Conservation (phyloP, 2,888 invertebrate species). For the Agrochola litura region DNA sequence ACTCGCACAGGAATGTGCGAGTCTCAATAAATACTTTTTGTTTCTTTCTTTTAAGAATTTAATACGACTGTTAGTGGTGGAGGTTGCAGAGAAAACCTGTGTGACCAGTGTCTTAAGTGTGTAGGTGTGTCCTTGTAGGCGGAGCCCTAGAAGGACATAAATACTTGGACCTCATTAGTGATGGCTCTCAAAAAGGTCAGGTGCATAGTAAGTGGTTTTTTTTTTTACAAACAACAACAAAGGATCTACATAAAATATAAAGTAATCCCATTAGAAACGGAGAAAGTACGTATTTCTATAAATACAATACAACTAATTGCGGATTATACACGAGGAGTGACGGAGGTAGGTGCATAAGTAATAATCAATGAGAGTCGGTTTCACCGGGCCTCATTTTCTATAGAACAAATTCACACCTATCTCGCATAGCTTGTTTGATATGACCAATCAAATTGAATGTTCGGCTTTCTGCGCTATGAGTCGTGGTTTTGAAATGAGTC, state of each 20-base stretch:
- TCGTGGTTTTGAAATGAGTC: neutral
- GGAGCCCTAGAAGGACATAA: too few species aligned
- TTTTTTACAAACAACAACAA: neutral
- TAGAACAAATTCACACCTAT: slow-evolving; percentile 22
- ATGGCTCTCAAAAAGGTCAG: neutral
- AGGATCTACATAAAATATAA: neutral
- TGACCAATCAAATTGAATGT: slow-evolving; percentile 10
- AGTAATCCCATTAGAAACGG: slow-evolving; percentile 6
- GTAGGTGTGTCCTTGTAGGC: too few species aligned
- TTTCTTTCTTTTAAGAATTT: too few species aligned
- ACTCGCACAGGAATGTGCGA: too few species aligned
- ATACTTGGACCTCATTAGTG: too few species aligned
- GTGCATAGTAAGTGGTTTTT: neutral
- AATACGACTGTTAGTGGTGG: neutral
- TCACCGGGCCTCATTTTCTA: slow-evolving; percentile 26
- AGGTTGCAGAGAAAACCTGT: neutral
- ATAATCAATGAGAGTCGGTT: slow-evolving; percentile 49
- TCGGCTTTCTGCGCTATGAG: neutral
- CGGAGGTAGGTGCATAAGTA: neutral
- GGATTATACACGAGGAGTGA: slow-evolving; percentile 29
- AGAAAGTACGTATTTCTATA: slow-evolving; percentile 31
- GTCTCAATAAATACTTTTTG: too few species aligned
- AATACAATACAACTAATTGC: slow-evolving; percentile 31
- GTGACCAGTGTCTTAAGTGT: neutral
- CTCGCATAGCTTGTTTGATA: neutral